Evolutionary conservation across 2,888 invertebrate species (phyloP).

Genomic region (Tromatobia lineatoria): DNA sequence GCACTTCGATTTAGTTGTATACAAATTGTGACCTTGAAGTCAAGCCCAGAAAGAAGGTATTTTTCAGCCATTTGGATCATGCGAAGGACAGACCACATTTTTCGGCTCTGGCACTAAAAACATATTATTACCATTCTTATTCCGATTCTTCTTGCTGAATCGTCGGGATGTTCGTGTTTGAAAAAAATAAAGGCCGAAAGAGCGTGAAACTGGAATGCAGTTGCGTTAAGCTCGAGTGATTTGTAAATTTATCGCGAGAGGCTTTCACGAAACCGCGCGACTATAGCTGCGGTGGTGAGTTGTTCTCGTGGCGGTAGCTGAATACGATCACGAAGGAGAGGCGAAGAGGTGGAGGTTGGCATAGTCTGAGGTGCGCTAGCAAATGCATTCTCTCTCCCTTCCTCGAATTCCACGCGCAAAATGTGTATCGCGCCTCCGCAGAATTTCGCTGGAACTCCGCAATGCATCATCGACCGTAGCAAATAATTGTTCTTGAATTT

Average conservation of each 20-base stretch:
- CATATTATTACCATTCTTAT: not conserved
- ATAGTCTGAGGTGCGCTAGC: not conserved
- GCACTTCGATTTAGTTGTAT: no score
- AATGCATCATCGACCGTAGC: not conserved
- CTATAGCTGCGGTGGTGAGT: not conserved
- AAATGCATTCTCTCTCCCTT: slow-evolving; percentile 6
- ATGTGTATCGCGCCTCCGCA: not conserved
- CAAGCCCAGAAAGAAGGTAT: no score
- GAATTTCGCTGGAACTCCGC: not conserved
- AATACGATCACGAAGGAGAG: not conserved
- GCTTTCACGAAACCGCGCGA: slow-evolving; percentile 43
- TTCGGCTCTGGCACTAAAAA: no score
- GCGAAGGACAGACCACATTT: no score
- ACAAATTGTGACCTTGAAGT: no score
- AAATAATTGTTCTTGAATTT: not conserved
- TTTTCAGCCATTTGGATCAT: no score
- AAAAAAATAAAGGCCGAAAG: not conserved
- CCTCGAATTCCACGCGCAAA: slow-evolving; percentile 21
- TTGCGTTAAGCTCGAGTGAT: slow-evolving; percentile 35
- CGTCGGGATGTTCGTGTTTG: not conserved
- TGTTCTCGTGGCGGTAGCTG: not conserved
- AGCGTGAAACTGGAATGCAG: slow-evolving; percentile 14
- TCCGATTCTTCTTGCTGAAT: not conserved
- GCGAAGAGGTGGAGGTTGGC: not conserved
- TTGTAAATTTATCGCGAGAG: slow-evolving; percentile 39